Base-by-base conservation (phyloP, 2,888 invertebrate genomes). In the Stratiomys singularior region DNA sequence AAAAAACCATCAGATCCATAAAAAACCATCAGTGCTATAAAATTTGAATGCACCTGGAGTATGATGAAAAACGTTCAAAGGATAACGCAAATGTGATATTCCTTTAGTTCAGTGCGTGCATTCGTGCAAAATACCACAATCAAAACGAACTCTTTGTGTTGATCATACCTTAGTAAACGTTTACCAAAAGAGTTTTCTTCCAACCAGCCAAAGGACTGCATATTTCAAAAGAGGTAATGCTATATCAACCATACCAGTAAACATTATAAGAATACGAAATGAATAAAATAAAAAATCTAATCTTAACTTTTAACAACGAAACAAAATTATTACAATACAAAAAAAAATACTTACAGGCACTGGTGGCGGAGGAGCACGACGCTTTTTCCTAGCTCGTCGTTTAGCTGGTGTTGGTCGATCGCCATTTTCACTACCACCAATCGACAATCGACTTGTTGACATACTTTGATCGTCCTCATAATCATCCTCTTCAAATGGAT, bases 311-410 rank as follows among this genome's bases (percentile, higher is more conserved):
- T 5, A 37, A 37, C 3, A n/a, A 64, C 2, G n/a, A 64, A 28
- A 52, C 13, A 1, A 15, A 18, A 18, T 18, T n/a, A n/a, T n/a
- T n/a, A n/a, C n/a, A 52, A 13, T 52, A 7, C 52, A 18, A 25
- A 52, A 52, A 52, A 72, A 52, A 69, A 28, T 63, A 81, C 81
- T 81, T 80, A 81, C 82, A 46, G 81, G 81, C 52, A 81, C 84
- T 27, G 91, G 90, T 71, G 91, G 90, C 72, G 88, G 89, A 0
- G 92, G 91, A 0, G 92, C 92, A 79, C 89, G 89, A 80, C 91
- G 89, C 85, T 92, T 92, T 86, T 92, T 92, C 37, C 91, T 88
- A 15, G 89, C 86, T 46, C 89, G 89, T 46, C 89, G 88, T 69
- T 90, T 89, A 63, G 89, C 87, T 0, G 90, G 89, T 76, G 85